Percentiles rank a stretch among this genome's conserved stretches.
These are phyloP conservation scores for Perccottus glenii DNA, from an alignment of 2,113 vertebrate genomes.

Conservation along the genomic window DNA sequence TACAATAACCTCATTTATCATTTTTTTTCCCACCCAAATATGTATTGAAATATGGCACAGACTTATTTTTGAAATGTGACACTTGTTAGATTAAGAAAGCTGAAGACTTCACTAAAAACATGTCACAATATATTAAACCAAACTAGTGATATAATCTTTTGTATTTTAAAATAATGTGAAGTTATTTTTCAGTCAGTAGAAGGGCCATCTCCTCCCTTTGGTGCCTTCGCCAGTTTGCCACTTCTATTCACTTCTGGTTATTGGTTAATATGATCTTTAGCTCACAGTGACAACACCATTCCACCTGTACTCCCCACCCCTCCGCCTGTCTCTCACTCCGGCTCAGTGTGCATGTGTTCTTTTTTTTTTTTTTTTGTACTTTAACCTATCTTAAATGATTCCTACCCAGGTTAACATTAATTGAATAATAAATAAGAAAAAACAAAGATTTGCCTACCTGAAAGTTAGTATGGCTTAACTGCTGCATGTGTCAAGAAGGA, in stretches of 20 bases:
- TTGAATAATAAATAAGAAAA: not conserved
- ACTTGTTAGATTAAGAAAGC: not conserved
- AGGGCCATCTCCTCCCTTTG: not conserved
- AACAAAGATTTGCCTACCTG: no score
- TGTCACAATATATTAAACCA: no score
- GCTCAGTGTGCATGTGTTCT: conserved; percentile 39
- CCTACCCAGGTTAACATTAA: conserved; percentile 16
- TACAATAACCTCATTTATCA: not conserved
- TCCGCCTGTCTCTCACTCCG: conserved; percentile 66
- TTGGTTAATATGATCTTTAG: not conserved
- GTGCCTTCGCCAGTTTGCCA: conserved; percentile 13
- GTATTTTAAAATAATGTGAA: not conserved
- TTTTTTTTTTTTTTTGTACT: conserved; percentile 19
- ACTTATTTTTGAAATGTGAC: no score
- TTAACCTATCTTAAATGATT: conserved; percentile 38
- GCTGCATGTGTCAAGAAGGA: conserved; percentile 20
- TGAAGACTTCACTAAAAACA: not conserved
- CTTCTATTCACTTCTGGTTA: not conserved
- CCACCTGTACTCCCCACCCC: conserved; percentile 77
- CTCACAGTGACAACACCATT: conserved; percentile 57
- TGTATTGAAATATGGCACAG: no score
- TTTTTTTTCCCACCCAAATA: not conserved
- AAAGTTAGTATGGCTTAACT: not conserved
- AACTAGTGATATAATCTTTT: not conserved
- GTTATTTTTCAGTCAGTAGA: not conserved